These are phyloP conservation scores for Chymomyza costata DNA, from an alignment of 1,140 invertebrate species.

Conservation along the genomic window DNA sequence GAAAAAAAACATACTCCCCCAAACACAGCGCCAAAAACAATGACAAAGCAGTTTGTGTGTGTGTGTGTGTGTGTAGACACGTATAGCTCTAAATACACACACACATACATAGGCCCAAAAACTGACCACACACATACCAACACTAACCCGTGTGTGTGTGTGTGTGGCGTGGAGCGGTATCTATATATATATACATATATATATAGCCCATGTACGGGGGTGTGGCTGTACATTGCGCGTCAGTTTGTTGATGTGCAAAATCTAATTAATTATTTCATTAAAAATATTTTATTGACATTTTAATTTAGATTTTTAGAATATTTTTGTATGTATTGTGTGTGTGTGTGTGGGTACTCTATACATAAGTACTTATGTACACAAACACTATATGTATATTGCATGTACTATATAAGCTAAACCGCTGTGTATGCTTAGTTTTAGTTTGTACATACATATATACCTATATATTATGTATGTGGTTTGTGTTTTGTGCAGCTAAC, in stretches of 20 bases:
- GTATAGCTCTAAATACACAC: conserved; percentile 27
- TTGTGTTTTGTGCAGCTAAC: conserved; percentile 27
- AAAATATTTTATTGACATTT: conserved; percentile 71
- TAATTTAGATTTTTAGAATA: conserved; percentile 69
- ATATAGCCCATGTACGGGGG: not conserved
- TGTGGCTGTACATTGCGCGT: conserved; percentile 39
- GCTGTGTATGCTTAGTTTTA: no score
- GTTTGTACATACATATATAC: no score
- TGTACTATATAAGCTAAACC: no score
- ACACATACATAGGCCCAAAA: no score
- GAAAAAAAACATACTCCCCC: conserved; percentile 28
- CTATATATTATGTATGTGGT: conserved; percentile 9
- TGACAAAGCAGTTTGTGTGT: not conserved
- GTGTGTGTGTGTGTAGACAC: not conserved
- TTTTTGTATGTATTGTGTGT: conserved; percentile 12
- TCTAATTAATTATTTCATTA: conserved; percentile 74
- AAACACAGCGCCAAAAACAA: conserved; percentile 2
- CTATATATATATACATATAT: conserved; percentile 10
- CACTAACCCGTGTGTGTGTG: conserved; percentile 1
- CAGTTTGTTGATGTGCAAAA: conserved; percentile 67
- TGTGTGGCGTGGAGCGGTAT: not conserved
- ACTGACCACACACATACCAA: conserved; percentile 36
- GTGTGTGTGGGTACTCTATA: conserved; percentile 5
- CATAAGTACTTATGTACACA: not conserved
- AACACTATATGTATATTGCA: not conserved